Base-by-base conservation (phyloP, 2,888 invertebrate species). In the Apodemia zela region DNA sequence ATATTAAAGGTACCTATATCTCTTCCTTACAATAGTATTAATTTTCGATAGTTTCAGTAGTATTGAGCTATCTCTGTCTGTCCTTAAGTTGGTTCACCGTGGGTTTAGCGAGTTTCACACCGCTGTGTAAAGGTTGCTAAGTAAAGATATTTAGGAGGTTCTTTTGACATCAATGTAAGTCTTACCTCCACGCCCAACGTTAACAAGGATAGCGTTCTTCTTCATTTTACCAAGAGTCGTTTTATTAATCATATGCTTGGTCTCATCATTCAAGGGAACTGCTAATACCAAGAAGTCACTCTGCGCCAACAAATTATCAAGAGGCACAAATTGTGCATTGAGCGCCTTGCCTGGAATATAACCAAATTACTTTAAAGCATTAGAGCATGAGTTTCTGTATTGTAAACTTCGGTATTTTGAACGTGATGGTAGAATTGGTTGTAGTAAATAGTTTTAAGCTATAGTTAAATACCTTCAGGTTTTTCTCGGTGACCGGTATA, bases 281-380 rank as follows among this genome's bases (percentile, higher is more conserved):
- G 96, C 94, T 0, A 95, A 94, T 4, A 98, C 92, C 2, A 99
- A 93, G 83, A 98, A 98, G 87, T 99, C 99, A 61, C 98, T 97
- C 71, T 94, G 84, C 1, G 76, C 69, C 6, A 98, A 82, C 64
- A 99, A 87, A 58, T 93, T 91, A 63, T 97, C 94, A 67, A 97
- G 93, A n/a, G 92, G 77, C 0, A 96, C 96, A 75, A 93, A 94
- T 67, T 93, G 82, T 0, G 96, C 97, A 17, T 93, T 82, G 0
- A 90, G 73, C 1, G 76, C 79, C 74, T 85, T 87, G 1, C 75
- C 91, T 90, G 75, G 10, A 54, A 64, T 42, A 15, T 42, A 42
- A 42, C 11, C 42, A 15, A 42, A 5, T 5, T 15, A 42, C 2
- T 42, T 15, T 42, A 15, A 42, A 42, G 15, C 5, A 42, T 15